Evolutionary conservation across 1,140 invertebrate genomes (phyloP), one percentile per base, ranked within the genome.

Genomic region (Plutomurus gul): DNA sequence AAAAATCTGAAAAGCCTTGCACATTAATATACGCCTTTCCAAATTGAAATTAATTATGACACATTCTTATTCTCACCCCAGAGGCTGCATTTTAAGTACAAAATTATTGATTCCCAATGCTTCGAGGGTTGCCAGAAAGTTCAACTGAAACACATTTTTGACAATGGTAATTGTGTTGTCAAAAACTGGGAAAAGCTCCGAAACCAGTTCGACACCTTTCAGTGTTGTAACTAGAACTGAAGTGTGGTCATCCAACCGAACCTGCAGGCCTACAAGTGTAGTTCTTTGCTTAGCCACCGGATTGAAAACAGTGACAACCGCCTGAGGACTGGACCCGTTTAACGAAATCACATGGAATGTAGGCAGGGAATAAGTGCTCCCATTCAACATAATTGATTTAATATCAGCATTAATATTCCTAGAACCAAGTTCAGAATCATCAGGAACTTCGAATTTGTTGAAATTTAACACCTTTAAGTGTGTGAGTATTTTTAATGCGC

Each of bases 151-250:
- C 8, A 72, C 33, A 56, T 83, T 80, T 27, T 30, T 33, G 6
- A 49, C 37, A 16, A 83, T 73, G 0, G 49, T 75, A 11, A 36
- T 37, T 51, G 46, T 37, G 7, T 46, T 30, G 56, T 78, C 88
- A 87, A 91, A 92, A n/a, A 92, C 87, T 0, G 92, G 92, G 70
- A 90, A 91, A 39, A 93, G 85, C 87, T 94, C 93, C 84, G 89
- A 90, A 18, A 86, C 85, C 1, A 94, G 85, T 27, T 87, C 79
- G 43, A 88, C 87, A 16, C 90, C 91, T 47, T 87, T 86, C 33
- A 87, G 85, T 85, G 92, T 89, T 1, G 87, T 82, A 0, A 90
- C 86, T 88, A 89, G 56, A 18, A 65, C 56, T 18, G 4, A 13
- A 5, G 30, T 16, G 0, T 30, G 4, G 5, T n/a, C 87, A 82